Percentiles rank a stretch among this genome's conserved stretches.
Conservation (phyloP, 2,797 vertebrate species). For the Taenioides sp. region DNA sequence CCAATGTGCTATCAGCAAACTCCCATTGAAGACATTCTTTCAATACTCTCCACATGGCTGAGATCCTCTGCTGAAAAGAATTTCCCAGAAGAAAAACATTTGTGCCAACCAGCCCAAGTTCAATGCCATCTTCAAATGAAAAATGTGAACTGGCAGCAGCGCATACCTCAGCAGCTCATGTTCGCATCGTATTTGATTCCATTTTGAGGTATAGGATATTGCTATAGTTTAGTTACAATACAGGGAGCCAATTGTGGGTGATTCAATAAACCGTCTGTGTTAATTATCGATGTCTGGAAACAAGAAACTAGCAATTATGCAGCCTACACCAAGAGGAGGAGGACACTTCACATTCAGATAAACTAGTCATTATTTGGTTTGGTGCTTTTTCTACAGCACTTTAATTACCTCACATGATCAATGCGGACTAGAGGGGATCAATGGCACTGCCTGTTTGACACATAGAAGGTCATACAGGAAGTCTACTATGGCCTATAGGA, state of each 20-base stretch:
- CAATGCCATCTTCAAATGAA: background rate
- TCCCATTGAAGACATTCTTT: background rate
- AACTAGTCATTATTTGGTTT: conserved; percentile 59
- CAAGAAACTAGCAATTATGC: conserved; percentile 34
- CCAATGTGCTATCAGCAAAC: background rate
- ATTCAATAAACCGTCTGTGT: conserved; percentile 14
- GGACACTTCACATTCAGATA: conserved; percentile 42
- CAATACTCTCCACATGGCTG: background rate
- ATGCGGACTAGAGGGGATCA: conserved; percentile 65
- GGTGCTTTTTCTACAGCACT: conserved; percentile 55
- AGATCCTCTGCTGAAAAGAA: background rate
- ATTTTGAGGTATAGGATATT: background rate
- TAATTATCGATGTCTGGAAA: conserved; percentile 44
- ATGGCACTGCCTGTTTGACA: conserved; percentile 56
- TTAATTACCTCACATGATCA: conserved; percentile 69
- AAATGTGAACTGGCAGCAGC: background rate
- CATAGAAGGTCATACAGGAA: conserved; percentile 5
- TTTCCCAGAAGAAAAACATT: background rate
- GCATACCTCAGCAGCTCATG: background rate
- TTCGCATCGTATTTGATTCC: conserved; percentile 1
- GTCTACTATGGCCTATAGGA: background rate
- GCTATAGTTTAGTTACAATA: conserved; percentile 11
- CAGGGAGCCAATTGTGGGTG: conserved; percentile 14
- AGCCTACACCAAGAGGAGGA: conserved; percentile 24
- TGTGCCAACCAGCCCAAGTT: background rate